These are phyloP conservation scores for Anorthoa munda DNA, from an alignment of 2,888 invertebrate genomes.

Conservation along the genomic window DNA sequence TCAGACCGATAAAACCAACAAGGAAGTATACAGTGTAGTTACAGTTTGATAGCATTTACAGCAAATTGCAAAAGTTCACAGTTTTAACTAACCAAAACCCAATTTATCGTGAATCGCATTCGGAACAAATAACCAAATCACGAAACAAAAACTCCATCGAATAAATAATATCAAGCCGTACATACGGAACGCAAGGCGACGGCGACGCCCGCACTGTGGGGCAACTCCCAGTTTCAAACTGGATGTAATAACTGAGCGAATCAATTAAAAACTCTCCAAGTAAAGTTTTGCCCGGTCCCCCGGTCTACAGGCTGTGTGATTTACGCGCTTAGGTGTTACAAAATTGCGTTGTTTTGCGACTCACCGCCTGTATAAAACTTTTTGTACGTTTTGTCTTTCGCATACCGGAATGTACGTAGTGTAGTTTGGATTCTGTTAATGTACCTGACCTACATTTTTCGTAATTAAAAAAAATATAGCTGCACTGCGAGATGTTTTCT, in stretches of 20 bases:
- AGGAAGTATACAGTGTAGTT: slow-evolving; percentile 22
- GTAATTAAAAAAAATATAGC: slow-evolving; percentile 52
- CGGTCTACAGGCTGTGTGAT: slow-evolving; percentile 73
- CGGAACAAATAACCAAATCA: slow-evolving; percentile 38
- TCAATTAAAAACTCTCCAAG: slow-evolving; percentile 80
- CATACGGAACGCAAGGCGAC: slow-evolving; percentile 42
- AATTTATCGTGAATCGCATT: slow-evolving; percentile 32
- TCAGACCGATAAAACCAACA: slow-evolving; percentile 14
- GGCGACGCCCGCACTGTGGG: slow-evolving; percentile 48
- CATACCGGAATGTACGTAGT: slow-evolving; percentile 31
- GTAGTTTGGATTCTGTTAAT: slow-evolving; percentile 52
- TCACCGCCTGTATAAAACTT: slow-evolving; percentile 59
- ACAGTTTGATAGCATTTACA: slow-evolving; percentile 30
- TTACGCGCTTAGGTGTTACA: slow-evolving; percentile 73
- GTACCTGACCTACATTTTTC: slow-evolving; percentile 55
- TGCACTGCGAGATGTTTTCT: slow-evolving; percentile 24
- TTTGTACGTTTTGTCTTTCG: slow-evolving; percentile 62
- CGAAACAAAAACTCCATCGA: slow-evolving; percentile 47
- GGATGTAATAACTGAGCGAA: slow-evolving; percentile 73
- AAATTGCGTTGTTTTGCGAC: slow-evolving; percentile 67
- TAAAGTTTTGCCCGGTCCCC: slow-evolving; percentile 70
- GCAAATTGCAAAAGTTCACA: slow-evolving; percentile 34
- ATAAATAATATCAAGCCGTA: slow-evolving; percentile 43
- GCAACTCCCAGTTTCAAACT: slow-evolving; percentile 61
- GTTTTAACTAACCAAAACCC: slow-evolving; percentile 37